Evolutionary conservation across 2,113 vertebrate species (phyloP).

Genomic region (Gorsachius goisagi): DNA sequence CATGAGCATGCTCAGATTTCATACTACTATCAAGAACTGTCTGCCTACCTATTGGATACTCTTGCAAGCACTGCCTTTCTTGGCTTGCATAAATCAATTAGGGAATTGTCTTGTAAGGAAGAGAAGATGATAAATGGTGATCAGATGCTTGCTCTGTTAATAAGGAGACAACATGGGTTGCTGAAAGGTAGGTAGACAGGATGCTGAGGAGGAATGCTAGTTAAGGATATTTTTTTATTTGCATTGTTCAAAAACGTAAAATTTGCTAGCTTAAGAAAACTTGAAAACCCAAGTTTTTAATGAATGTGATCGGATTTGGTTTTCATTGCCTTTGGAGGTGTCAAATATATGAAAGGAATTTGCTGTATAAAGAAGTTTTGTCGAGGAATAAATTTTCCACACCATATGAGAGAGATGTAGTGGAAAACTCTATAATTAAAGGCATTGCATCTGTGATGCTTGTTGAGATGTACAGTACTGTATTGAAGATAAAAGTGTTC

Average conservation of each 20-base stretch:
- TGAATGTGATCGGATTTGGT: not conserved
- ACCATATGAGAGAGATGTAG: not conserved
- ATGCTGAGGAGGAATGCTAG: not conserved
- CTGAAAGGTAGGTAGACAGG: not conserved
- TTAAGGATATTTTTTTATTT: not conserved
- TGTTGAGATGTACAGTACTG: not conserved
- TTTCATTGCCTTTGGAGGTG: not conserved
- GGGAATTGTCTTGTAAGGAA: not conserved
- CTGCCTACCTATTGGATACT: not conserved
- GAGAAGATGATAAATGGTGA: not conserved
- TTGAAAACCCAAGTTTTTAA: not conserved
- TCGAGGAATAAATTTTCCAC: rapidly evolving
- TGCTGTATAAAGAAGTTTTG: not conserved
- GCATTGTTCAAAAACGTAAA: not conserved
- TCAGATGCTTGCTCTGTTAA: not conserved
- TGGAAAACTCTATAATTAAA: not conserved
- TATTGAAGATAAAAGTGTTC: not conserved
- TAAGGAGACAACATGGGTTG: not conserved
- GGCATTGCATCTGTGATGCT: not conserved
- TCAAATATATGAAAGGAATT: not conserved
- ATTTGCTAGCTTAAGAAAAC: not conserved
- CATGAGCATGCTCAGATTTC: not conserved
- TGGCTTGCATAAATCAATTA: not conserved
- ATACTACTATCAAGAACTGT: not conserved
- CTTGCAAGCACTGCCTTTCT: not conserved